Base-by-base conservation (phyloP, 2,113 vertebrate species). In the Hydropotes inermis region DNA sequence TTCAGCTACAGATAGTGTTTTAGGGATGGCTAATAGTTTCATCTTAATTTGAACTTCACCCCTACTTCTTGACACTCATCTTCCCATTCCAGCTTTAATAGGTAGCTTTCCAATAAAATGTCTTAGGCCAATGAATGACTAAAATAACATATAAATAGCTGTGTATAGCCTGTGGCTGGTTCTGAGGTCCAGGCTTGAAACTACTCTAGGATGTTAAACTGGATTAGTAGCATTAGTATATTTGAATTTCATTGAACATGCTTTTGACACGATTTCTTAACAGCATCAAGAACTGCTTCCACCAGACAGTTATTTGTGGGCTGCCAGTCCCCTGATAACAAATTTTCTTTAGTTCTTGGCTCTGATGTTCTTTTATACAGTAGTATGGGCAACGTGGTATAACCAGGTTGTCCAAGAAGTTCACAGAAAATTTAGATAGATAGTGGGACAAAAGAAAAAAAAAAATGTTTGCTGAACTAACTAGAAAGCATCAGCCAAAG, bases 261-360 rank as follows among this genome's bases (percentile, higher is more conserved):
- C 13, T 55, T 79, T 70, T 60, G 87, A 94, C 60, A 96, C 23
- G 16, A 85, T 95, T 95, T 96, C 55, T 96, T 97, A 96, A 92
- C 50, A 94, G 25, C 14, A 78, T 70, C 47, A 70, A 93, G 78
- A 55, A 81, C 47, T 15, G 52, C 45, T 91, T 67, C 50, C 27
- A 64, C 17, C 13, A 74, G 60, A 85, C 57, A 89, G n/a, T 67
- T 67, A 95, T 89, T 55, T 78, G 25, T 74, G 85, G 87, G 45
- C 81, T 87, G 33, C 43, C 28, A 27, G 8, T 93, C 67, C 57
- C 78, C 39, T 85, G 83, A 89, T 93, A 81, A 84, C 47, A 74
- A 43, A 78, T 87, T 87, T 88, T 79, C 87, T 94, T 78, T 91
- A 7, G 50, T 83, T 91, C 23, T 33, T 94, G 57, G 57, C 23